Evolutionary conservation across 2,113 vertebrate species (phyloP).

Genomic region (Perccottus glenii): DNA sequence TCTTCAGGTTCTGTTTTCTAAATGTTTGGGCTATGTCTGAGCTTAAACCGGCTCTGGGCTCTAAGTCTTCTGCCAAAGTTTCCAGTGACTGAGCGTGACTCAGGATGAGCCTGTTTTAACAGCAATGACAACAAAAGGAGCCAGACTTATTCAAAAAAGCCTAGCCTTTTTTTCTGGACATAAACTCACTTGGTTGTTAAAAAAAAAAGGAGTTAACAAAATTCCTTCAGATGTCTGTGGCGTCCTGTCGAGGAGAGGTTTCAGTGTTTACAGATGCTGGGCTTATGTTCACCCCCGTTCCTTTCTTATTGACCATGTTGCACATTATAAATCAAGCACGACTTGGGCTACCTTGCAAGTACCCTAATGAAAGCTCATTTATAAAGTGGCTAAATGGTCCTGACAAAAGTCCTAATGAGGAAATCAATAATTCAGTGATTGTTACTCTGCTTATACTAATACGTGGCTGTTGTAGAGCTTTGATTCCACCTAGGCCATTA

Average conservation of each 20-base stretch:
- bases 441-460: conserved; percentile 90
- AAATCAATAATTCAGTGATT: conserved; percentile 94
- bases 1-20: no score
- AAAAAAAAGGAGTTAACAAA: no score
- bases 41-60: no score
- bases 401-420: conserved; percentile 92
- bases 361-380: conserved; percentile 89
- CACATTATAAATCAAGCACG: conserved; percentile 93
- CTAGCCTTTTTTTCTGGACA: no score
- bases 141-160: no score
- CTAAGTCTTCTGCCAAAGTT: no score
- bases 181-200: no score
- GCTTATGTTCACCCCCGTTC: conserved; percentile 16
- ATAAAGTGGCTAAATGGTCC: conserved; percentile 93
- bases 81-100: no score
- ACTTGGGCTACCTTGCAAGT: conserved; percentile 85
- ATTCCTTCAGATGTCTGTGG: neutral
- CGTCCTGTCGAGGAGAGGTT: neutral
- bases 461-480: conserved; percentile 71
- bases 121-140: no score
- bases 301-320: conserved; percentile 81
- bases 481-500: conserved; percentile 68
- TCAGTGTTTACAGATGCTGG: no score
- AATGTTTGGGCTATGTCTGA: no score
- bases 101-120: no score